Evolutionary conservation across 2,888 invertebrate species (phyloP), one percentile per base, ranked within the genome.

Genomic region (Torymus texanus): DNA sequence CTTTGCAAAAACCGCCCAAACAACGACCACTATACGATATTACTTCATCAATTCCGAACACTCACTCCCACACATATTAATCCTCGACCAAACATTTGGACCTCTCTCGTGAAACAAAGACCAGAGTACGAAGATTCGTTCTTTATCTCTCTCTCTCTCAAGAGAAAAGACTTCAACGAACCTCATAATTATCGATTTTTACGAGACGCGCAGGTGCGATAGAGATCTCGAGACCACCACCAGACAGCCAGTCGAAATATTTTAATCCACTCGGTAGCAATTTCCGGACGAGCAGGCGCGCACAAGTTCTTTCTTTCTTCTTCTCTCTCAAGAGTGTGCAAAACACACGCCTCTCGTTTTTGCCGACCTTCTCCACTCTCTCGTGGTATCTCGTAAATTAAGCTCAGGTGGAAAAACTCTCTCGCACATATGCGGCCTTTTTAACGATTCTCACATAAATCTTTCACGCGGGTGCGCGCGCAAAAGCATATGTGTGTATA

Each of bases 111-210:
- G 8, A 41, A 41, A 41, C 41, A 41, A 41, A 41, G 41, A 41
- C 29, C 29, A 29, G 2, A 24, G 29, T 5, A 5, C 41, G 41
- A 41, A 8, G 41, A 41, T 41, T 8, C 41, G 41, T 8, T 41
- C 41, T 41, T 41, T 41, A 5, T 41, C 41, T 41, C 41, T 21
- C 21, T 21, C 21, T 21, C 41, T 41, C 41, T 41, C 41, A 29
- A 61, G n/a, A 12, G 16, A 12, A n/a, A 21, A 61, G 66, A n/a
- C 41, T 16, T 75, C 56, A 21, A 2, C 5, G 13, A 61, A 66
- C 83, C 85, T 85, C 87, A 84, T 88, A 88, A 88, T 88, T 87
- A 88, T 86, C 84, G 85, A 87, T 86, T 88, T 88, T 88, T 88
- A 88, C 86, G 87, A 88, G 84, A 81, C 82, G 80, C 77, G 83